These are phyloP conservation scores for Trachythela sp. DNA, from an alignment of 64 coral and sea anemone genomes.

Conservation along the genomic window DNA sequence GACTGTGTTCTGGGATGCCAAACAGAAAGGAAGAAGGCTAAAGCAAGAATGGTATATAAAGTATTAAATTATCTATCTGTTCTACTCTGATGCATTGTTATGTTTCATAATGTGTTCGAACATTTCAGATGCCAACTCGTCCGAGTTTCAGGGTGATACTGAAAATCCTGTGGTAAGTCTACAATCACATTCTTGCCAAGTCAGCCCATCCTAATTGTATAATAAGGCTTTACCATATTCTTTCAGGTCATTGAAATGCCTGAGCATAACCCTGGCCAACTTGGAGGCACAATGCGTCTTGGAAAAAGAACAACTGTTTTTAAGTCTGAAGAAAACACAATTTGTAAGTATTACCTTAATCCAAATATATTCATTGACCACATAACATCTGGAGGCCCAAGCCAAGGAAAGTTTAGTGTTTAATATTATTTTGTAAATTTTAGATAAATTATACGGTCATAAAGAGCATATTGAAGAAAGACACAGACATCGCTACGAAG, in stretches of 20 bases:
- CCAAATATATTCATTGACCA: not conserved
- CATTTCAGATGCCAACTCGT: conserved; percentile 81
- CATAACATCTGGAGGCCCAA: not conserved
- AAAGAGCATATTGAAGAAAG: conserved; percentile 78
- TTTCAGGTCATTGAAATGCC: conserved; percentile 98
- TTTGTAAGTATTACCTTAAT: conserved; percentile 34
- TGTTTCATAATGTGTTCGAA: conserved; percentile 1
- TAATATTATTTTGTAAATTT: not conserved
- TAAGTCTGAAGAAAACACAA: conserved; percentile 34
- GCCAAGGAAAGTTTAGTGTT: too few relatives aligned
- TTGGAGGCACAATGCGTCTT: conserved; percentile 92
- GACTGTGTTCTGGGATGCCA: too few relatives aligned
- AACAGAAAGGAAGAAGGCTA: too few relatives aligned
- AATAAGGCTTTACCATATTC: not conserved
- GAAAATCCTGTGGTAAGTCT: conserved; percentile 77
- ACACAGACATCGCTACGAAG: conserved; percentile 95
- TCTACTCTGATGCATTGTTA: not conserved
- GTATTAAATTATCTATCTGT: conserved; percentile 19
- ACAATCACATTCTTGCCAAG: not conserved
- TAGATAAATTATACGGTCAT: conserved; percentile 79
- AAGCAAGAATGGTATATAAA: too few relatives aligned
- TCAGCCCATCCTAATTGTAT: not conserved
- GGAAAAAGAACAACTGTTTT: conserved; percentile 90
- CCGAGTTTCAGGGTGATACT: conserved; percentile 88
- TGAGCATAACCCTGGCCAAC: conserved; percentile 85